Base-by-base conservation (phyloP, 2,797 vertebrate genomes). In the Pseudopleuronectes americanus region DNA sequence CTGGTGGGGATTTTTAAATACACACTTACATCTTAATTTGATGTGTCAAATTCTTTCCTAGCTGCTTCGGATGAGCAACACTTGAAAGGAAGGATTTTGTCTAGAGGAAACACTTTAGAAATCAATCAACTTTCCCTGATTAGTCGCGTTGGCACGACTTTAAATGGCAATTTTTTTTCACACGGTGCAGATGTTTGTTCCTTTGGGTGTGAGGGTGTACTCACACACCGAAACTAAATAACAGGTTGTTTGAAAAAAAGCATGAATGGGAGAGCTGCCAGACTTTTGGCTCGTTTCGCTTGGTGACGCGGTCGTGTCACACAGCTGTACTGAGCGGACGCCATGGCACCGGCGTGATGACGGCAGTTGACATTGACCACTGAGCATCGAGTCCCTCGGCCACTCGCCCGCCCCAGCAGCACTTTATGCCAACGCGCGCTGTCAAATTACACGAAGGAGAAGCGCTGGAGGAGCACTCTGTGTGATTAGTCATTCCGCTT, bases 381-480 rank as follows among this genome's bases (percentile, higher is more conserved):
- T 89, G 84, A 92, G 83, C 88, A 80, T 78, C 74, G 28, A 62
- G 41, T 73, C 56, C 36, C 73, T 70, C 74, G 54, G 47, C 69
- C 66, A 12, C 73, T 81, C 66, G 8, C 74, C 81, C 84, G 83
- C 70, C 84, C 66, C 47, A 54, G 64, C 69, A 84, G 82, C 86
- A 85, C 70, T 93, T 90, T 52, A 90, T 85, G 60, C 89, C 75
- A 74, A 73, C 28, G 16, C 4, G 41, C 41, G 81, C 87, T 88
- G 90, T 93, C 93, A 93, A 90, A 94, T 94, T 88, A 93, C 86
- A 93, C 53, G 69, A 87, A 90, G 89, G 74, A 90, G 84, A 91
- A 81, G 83, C 88, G 86, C 41, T 77, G 74, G 89, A 86, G 82
- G 38, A 81, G 80, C 87, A 84, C 90, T 93, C 88, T 86, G 77